These are phyloP conservation scores for Plestiodon gilberti DNA, from an alignment of 2,113 vertebrate species.

Conservation along the genomic window DNA sequence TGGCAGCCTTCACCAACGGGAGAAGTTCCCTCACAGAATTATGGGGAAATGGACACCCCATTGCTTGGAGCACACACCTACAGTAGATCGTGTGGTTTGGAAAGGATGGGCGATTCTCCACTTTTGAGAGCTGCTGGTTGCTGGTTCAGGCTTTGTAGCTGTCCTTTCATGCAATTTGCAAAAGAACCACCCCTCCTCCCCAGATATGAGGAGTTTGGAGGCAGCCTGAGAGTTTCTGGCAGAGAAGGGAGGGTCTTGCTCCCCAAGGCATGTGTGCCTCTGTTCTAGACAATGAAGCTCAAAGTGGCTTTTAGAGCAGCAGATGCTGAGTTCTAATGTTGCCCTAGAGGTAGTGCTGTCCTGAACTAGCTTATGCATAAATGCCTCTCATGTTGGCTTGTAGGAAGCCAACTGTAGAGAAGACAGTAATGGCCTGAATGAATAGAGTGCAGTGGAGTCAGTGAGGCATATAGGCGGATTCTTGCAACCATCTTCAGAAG, in stretches of 20 bases:
- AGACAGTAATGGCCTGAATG: background rate
- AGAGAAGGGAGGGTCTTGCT: background rate
- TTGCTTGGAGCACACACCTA: background rate
- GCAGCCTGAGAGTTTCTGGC: constrained; percentile 14
- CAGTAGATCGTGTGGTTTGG: background rate
- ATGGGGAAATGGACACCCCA: background rate
- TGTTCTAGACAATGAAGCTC: background rate
- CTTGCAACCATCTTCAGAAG: background rate
- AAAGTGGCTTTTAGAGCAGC: constrained; percentile 13
- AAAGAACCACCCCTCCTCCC: constrained; percentile 1
- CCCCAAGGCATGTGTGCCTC: background rate
- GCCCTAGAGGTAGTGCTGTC: constrained; percentile 35
- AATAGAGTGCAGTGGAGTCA: background rate
- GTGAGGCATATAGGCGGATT: background rate
- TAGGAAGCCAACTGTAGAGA: constrained; percentile 8
- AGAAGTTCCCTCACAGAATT: background rate
- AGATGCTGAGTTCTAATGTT: constrained; percentile 16
- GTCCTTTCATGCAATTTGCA: background rate
- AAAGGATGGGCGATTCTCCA: background rate
- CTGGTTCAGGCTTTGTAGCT: constrained; percentile 6
- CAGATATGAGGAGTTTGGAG: background rate
- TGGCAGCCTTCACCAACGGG: background rate
- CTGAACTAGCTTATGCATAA: constrained; percentile 33
- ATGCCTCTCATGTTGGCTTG: background rate
- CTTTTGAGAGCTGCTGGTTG: constrained; percentile 9